These are phyloP conservation scores for Scolopax bukidnonensis DNA, from an alignment of 2,797 vertebrate genomes.

Conservation along the genomic window DNA sequence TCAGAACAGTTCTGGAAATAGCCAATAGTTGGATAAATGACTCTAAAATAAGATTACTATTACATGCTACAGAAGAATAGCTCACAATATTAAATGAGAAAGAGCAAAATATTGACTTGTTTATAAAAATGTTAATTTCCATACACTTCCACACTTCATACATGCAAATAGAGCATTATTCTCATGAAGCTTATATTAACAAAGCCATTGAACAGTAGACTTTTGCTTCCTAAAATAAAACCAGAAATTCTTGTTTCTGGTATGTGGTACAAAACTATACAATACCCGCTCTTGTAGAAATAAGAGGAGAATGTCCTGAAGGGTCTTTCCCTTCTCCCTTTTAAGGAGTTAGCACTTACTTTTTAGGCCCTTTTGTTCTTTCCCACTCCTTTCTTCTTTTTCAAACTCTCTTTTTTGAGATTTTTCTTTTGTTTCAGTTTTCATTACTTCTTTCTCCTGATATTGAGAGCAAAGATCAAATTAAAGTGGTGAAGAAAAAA, in stretches of 20 bases:
- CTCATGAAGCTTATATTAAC: not conserved
- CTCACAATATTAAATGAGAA: not conserved
- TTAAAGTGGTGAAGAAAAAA: not conserved
- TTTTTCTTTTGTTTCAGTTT: slow-evolving; percentile 81
- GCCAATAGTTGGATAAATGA: not conserved
- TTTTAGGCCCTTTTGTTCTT: slow-evolving; percentile 80
- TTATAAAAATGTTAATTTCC: not conserved
- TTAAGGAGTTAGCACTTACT: slow-evolving; percentile 76
- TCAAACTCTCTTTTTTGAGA: slow-evolving; percentile 84
- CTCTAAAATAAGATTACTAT: not conserved
- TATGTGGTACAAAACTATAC: not conserved
- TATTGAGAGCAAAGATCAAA: slow-evolving; percentile 39
- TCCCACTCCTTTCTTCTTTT: slow-evolving; percentile 84
- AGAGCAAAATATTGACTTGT: not conserved
- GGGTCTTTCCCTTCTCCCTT: not conserved
- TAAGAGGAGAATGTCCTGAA: not conserved
- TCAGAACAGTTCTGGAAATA: not conserved
- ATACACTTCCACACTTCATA: not conserved
- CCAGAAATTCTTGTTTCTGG: not conserved
- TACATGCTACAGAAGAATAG: not conserved
- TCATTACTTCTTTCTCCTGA: slow-evolving; percentile 83
- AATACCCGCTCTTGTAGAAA: not conserved
- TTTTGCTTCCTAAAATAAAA: not conserved
- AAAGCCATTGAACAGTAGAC: not conserved
- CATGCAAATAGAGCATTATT: not conserved